A percentile compares a stretch with the other conserved stretches of the same genome.
phyloP scores from a whole-genome alignment of 2,888 invertebrate species.

The Tinea semifulvella region DNA sequence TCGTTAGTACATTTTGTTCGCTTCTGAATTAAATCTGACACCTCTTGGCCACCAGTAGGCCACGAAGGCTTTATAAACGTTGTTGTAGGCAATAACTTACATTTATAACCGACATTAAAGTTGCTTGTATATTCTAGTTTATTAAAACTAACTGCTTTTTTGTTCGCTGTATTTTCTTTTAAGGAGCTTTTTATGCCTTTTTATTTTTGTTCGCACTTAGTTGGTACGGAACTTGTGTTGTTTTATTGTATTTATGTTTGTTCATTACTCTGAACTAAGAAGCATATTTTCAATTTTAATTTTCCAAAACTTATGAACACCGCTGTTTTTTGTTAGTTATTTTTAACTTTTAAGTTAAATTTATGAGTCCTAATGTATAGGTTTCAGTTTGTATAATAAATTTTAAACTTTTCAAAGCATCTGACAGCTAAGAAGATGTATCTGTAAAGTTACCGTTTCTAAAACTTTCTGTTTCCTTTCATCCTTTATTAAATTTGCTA shows the following conservation, averaged over 20 bases:
- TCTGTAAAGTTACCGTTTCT: neutral
- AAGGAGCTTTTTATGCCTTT: neutral
- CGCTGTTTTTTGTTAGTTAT: neutral
- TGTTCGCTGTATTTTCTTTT: conserved; percentile 1
- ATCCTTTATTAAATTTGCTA: too few relatives aligned
- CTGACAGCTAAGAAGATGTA: conserved; percentile 4
- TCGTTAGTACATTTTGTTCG: too few relatives aligned
- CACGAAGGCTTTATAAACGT: too few relatives aligned
- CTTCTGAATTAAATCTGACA: too few relatives aligned
- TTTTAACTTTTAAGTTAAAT: neutral
- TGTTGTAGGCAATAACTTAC: neutral
- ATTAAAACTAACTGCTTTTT: conserved; percentile 9
- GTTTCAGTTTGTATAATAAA: neutral
- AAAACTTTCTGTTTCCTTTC: neutral
- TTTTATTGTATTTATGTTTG: too few relatives aligned
- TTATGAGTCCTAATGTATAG: neutral
- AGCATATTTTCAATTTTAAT: too few relatives aligned
- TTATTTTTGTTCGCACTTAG: conserved; percentile 3
- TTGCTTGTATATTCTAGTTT: conserved; percentile 8
- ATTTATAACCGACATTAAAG: conserved; percentile 2
- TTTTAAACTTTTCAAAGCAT: neutral
- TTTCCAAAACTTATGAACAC: too few relatives aligned
- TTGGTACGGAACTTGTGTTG: too few relatives aligned
- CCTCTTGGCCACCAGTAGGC: too few relatives aligned
- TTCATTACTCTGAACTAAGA: too few relatives aligned